phyloP scores from a whole-genome alignment of 2,888 invertebrate species.

The Ischnura elegans region DNA sequence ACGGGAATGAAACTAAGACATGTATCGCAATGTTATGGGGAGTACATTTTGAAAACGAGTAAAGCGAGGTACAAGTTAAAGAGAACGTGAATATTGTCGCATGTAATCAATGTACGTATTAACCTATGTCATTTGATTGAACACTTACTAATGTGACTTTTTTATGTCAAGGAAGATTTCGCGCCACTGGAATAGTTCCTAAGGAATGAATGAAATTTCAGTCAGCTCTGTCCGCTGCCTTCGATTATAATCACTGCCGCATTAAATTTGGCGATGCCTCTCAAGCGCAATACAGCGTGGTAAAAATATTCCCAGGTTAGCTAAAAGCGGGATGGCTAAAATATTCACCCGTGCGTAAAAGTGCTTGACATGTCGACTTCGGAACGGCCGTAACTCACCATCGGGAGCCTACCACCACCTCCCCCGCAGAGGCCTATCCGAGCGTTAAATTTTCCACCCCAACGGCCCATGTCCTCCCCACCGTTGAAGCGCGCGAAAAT shows the following conservation, averaged over 20 bases:
- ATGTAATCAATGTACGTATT: too few relatives aligned
- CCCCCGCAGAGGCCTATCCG: not conserved
- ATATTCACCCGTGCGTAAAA: not conserved
- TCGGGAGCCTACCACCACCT: not conserved
- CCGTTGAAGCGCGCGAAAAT: not conserved
- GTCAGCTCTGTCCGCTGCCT: not conserved
- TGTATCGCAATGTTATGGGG: too few relatives aligned
- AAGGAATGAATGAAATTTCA: not conserved
- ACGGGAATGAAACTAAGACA: too few relatives aligned
- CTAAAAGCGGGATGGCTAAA: not conserved
- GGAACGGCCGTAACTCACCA: not conserved
- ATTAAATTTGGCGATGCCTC: not conserved
- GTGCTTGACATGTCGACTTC: slow-evolving; percentile 5
- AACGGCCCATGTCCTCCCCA: slow-evolving; percentile 24
- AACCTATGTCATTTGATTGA: not conserved
- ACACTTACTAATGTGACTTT: not conserved
- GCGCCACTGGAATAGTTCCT: not conserved
- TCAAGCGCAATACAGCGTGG: not conserved
- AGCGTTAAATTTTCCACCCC: slow-evolving; percentile 34
- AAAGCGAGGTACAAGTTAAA: too few relatives aligned
- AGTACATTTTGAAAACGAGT: too few relatives aligned
- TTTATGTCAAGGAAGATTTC: not conserved
- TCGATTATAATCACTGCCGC: not conserved
- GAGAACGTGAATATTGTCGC: too few relatives aligned
- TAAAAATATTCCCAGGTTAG: not conserved